Conservation (phyloP, 2,888 invertebrate species). For the Cyaniris semiargus region DNA sequence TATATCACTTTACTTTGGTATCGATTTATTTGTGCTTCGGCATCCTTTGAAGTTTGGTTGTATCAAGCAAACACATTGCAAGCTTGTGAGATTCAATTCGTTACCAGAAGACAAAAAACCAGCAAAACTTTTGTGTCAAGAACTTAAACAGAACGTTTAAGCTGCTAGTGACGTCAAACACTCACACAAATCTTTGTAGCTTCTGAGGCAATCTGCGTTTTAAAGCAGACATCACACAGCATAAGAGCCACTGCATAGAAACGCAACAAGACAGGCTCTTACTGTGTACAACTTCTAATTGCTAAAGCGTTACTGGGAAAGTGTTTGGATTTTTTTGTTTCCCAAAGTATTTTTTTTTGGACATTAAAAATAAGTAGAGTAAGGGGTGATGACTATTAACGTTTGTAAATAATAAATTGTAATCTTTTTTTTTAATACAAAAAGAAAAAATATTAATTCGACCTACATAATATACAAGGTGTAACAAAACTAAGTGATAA, state of each 20-base stretch:
- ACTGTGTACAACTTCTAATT: not conserved
- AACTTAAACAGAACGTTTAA: constrained; percentile 5
- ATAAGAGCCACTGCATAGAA: not conserved
- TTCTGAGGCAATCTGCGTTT: not conserved
- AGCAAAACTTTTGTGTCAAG: not conserved
- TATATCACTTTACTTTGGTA: too few relatives aligned
- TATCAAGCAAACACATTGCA: not conserved
- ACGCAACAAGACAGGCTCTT: not conserved
- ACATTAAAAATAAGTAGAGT: too few relatives aligned
- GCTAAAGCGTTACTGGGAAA: not conserved
- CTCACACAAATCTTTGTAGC: constrained; percentile 1
- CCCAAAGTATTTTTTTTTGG: not conserved
- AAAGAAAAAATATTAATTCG: too few relatives aligned
- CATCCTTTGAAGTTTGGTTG: too few relatives aligned
- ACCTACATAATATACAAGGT: too few relatives aligned
- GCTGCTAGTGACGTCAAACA: not conserved
- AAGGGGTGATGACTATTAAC: too few relatives aligned
- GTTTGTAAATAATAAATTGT: too few relatives aligned
- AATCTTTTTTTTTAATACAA: too few relatives aligned
- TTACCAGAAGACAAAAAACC: not conserved
- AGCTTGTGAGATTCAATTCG: not conserved
- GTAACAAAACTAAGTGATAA: too few relatives aligned
- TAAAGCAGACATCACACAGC: not conserved
- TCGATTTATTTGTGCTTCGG: too few relatives aligned
- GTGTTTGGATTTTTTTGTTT: not conserved